Evolutionary conservation across 92 coral and sea anemone genomes (phyloP).

Genomic region (Parazoanthus atlanticus): DNA sequence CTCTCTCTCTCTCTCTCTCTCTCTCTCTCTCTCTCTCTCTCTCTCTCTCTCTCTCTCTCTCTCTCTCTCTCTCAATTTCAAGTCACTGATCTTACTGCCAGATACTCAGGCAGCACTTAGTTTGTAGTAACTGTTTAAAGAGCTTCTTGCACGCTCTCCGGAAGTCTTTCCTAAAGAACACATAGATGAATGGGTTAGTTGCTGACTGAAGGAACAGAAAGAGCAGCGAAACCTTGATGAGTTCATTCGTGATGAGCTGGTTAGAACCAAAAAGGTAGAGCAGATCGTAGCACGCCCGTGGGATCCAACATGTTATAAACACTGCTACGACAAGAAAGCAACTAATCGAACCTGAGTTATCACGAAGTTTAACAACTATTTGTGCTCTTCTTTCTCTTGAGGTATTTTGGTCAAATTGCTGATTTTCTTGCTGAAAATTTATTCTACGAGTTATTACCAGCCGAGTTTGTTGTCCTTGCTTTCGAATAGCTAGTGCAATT

Average conservation of each 20-base stretch:
- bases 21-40: background rate
- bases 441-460: background rate
- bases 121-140: background rate
- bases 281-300: constrained; percentile 13
- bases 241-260: constrained; percentile 8
- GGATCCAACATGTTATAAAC: constrained; percentile 14
- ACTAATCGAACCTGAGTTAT: constrained; percentile 11
- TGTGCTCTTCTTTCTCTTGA: background rate
- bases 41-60: background rate
- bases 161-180: constrained; percentile 26
- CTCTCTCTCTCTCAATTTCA: background rate
- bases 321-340: constrained; percentile 29
- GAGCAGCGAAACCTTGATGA: constrained; percentile 1
- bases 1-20: background rate
- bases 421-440: background rate
- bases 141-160: constrained; percentile 12
- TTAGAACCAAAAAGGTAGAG: background rate
- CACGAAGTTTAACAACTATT: background rate
- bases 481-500: constrained; percentile 10
- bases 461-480: background rate
- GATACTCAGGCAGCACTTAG: background rate
- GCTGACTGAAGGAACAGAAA: constrained; percentile 34
- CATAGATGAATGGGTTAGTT: constrained; percentile 22
- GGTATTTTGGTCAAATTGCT: background rate
- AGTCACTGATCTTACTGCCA: background rate